Evolutionary conservation across 2,113 vertebrate species (phyloP), one percentile per base, ranked within the genome.

Genomic region (Ovibos moschatus): DNA sequence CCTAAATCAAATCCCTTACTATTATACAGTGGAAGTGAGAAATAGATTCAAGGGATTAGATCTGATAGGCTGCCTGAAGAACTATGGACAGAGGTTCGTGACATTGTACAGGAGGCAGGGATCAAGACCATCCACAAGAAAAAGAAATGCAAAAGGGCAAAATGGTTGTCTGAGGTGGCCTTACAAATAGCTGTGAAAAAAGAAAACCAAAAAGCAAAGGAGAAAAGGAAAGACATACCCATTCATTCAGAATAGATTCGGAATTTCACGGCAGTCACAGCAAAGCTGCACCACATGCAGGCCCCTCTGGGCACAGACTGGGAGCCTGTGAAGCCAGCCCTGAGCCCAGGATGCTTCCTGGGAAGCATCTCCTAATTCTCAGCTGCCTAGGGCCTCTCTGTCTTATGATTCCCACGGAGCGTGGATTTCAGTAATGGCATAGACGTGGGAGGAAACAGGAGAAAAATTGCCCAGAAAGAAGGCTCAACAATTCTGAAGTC

Each of bases 221-320:
- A 74, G 10, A 40, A 74, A 71, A 74, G 19, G 36, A 40, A 74
- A 40, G 67, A 74, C 23, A 40, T 25, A 40, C n/a, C 19, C 10
- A 0, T 40, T 40, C 0, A 0, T 74, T 74, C 36, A 74, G 67
- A 6, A 74, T 23, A 23, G 7, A 50, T 47, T 36, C 1, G 15
- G 53, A 51, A 57, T 55, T 33, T 57, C 6, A 50, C 1, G 15
- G 36, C 19, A 5, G 5, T 14, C 30, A 14, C 19, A 36, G 21
- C 13, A 27, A n/a, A 27, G 53, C 30, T 0, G 40, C 10, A 10
- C 27, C 53, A 33, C 10, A 6, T 0, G 1, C 13, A 2, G 40
- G 21, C 9, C 30, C 33, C 58, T 84, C 36, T 36, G 71, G 47
- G 47, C 55, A 3, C 2, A 2, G 7, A 10, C 5, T 5, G 3